Evolutionary conservation across 2,888 invertebrate genomes (phyloP), one percentile per base, ranked within the genome.

Genomic region (Onthophagus sagittarius): DNA sequence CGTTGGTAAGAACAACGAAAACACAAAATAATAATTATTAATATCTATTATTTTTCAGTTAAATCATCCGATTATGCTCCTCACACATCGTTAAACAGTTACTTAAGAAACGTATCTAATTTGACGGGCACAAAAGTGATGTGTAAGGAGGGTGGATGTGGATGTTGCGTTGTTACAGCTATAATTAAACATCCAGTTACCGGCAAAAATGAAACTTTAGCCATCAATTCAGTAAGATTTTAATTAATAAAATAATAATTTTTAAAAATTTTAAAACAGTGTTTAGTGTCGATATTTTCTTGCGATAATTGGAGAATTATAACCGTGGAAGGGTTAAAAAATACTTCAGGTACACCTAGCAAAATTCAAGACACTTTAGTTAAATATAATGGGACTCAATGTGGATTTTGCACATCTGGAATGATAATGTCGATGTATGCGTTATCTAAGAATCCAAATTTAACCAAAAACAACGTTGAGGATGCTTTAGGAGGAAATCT

Each of bases 371-470:
- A 85, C 69, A 83, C 86, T 0, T 82, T 92, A 13, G 90, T 89
- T 0, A 84, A 88, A 15, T 86, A 88, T 78, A 89, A 90, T 79
- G 92, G 91, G 0, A 88, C 89, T 0, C 92, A 92, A 80, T 92
- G 93, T 79, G 92, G 92, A 0, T 90, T 87, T 81, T 94, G 94
- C 80, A 90, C 90, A 23, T 90, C 93, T 0, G 94, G 93, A 7
- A 93, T 93, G 90, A 89, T 94, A 63, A 93, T 93, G 92, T 90
- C 89, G 79, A 92, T 93, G 91, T 90, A 90, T 83, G 89, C 88
- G 65, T 77, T 88, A 23, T 77, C 87, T 32, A 80, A 86, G 77
- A 81, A 82, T 31, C 82, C 86, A 5, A 84, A 85, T 69, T 77
- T 88, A 69, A 88, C 88, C 0, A 87, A 88, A 87, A 84, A 88